Conservation (phyloP, 2,797 vertebrate species). For the Buceros bicornis region DNA sequence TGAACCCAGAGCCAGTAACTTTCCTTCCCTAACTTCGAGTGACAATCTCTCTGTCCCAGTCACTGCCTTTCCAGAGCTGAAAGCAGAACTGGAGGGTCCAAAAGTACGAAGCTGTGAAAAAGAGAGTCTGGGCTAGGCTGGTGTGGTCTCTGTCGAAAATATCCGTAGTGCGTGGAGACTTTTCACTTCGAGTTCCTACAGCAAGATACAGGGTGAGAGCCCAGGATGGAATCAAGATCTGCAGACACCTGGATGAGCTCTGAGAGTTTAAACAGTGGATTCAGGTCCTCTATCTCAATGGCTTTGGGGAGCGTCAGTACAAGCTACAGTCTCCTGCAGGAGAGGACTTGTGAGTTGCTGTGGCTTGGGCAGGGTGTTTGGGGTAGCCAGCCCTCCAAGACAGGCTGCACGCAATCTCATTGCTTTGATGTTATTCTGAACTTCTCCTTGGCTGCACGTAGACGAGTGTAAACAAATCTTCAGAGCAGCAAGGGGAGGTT, state of each 20-base stretch:
- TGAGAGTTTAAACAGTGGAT: neutral
- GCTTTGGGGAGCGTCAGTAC: neutral
- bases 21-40: neutral
- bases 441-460: neutral
- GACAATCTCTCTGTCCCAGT: neutral
- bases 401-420: neutral
- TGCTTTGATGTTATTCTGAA: neutral
- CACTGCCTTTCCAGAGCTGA: neutral
- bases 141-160: neutral
- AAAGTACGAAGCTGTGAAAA: neutral
- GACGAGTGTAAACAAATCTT: neutral
- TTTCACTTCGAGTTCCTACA: neutral
- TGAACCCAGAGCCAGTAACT: neutral
- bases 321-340: neutral
- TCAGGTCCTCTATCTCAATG: neutral
- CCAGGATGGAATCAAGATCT: neutral
- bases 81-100: neutral
- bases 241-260: too few relatives aligned
- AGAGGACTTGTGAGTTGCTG: neutral
- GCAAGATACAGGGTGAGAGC: neutral
- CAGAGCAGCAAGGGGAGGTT: neutral
- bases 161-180: neutral
- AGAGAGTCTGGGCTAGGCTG: neutral
- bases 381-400: neutral
- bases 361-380: neutral